Evolutionary conservation across 2,888 invertebrate species (phyloP), one percentile per base, ranked within the genome.

Genomic region (Lysandra coridon): DNA sequence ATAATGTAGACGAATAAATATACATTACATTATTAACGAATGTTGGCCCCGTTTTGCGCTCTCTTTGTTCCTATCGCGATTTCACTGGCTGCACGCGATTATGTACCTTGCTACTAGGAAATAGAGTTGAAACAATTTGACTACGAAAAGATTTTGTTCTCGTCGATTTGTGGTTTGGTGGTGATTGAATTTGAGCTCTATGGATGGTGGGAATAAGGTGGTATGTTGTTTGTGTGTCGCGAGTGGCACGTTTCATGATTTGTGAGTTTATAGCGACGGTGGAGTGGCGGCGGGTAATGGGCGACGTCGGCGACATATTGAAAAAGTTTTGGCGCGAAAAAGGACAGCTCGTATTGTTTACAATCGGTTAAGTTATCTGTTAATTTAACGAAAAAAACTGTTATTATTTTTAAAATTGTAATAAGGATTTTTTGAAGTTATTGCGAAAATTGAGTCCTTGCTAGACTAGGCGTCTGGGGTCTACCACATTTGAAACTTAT

Each of bases 181-280:
- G 81, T 83, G 82, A 82, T 79, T 82, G 49, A 83, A 84, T 88
- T 84, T 89, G 85, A 81, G 85, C 90, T 87, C 86, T 92, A 85
- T 83, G 73, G 12, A 64, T 57, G 0, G 0, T 44, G 4, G 83
- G 2, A 44, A 83, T 87, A 88, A 83, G 85, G 91, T 87, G 82
- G 85, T 85, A 82, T 87, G 85, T 92, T 84, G 87, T 80, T 87
- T 74, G 88, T 80, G 4, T 81, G 79, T 80, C 78, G 81, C 81
- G 84, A 89, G 89, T 89, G 88, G 91, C 88, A 90, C 90, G 90
- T 93, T 93, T 93, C 92, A 94, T 94, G 94, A 95, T 95, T 95
- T 94, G 95, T 95, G 94, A 94, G 94, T 94, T 95, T 94, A 94
- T 94, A 93, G 92, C 92, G 89, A 92, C 93, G 93, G 93, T 93